A percentile compares a stretch with the other conserved stretches of the same genome.
phyloP scores from a whole-genome alignment of 2,888 invertebrate genomes.

The Xylophagus ater region DNA sequence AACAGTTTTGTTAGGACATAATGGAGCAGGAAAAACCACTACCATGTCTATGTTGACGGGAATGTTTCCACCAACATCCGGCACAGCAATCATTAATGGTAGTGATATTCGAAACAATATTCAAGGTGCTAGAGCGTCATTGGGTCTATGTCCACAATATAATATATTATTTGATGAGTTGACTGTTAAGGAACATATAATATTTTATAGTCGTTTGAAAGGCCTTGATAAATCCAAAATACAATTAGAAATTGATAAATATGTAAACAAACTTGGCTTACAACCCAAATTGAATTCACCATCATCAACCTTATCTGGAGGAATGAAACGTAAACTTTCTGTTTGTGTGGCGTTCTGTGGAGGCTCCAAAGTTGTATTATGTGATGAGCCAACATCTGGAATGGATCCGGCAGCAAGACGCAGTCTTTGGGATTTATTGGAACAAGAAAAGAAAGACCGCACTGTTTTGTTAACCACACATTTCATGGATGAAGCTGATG shows the following conservation, averaged over 20 bases:
- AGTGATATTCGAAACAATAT: slow-evolving; percentile 52
- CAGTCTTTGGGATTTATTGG: slow-evolving; percentile 74
- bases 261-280: slow-evolving; percentile 50
- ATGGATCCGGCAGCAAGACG: slow-evolving; percentile 76
- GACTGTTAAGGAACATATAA: slow-evolving; percentile 67
- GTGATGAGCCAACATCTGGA: slow-evolving; percentile 66
- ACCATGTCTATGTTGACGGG: slow-evolving; percentile 84
- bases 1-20: slow-evolving; percentile 58
- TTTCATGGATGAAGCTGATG: slow-evolving; percentile 87
- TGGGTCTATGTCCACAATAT: slow-evolving; percentile 71
- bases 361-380: slow-evolving; percentile 52
- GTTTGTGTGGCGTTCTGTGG: slow-evolving; percentile 65
- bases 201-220: slow-evolving; percentile 65
- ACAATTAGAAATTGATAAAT: slow-evolving; percentile 46
- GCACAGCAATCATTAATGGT: slow-evolving; percentile 56
- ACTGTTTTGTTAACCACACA: slow-evolving; percentile 75
- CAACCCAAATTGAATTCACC: slow-evolving; percentile 46
- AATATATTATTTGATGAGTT: slow-evolving; percentile 69
- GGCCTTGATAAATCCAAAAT: slow-evolving; percentile 44
- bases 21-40: slow-evolving; percentile 73
- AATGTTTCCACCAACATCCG: slow-evolving; percentile 51
- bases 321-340: slow-evolving; percentile 59
- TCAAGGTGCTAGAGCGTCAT: slow-evolving; percentile 47
- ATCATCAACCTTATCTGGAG: slow-evolving; percentile 50
- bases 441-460: slow-evolving; percentile 57